These are phyloP conservation scores for Apoderus coryli DNA, from an alignment of 2,888 invertebrate species.

Conservation along the genomic window DNA sequence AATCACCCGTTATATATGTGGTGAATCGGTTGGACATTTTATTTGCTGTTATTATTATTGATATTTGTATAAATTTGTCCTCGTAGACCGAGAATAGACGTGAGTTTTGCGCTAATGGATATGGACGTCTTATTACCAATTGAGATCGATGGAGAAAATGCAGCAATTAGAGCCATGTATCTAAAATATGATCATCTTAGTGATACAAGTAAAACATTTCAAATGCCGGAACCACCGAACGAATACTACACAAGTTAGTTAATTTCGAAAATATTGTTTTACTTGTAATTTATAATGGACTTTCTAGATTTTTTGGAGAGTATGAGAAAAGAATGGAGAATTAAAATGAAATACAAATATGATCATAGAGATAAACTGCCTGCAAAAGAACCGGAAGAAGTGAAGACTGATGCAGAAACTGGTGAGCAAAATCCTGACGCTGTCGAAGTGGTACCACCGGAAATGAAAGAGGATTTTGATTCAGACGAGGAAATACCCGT, in stretches of 20 bases:
- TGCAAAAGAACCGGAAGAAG: not conserved
- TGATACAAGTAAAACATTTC: slow-evolving; percentile 29
- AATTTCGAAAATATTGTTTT: not conserved
- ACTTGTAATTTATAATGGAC: not conserved
- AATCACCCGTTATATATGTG: too few relatives aligned
- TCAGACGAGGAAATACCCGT: slow-evolving; percentile 23
- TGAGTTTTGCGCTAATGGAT: slow-evolving; percentile 33
- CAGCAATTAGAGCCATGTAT: slow-evolving; percentile 36
- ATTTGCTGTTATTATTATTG: slow-evolving; percentile 10
- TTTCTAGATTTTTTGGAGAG: slow-evolving; percentile 20
- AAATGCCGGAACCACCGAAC: slow-evolving; percentile 15
- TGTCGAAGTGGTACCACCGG: not conserved
- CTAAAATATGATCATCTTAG: slow-evolving; percentile 40
- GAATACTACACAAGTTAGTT: slow-evolving; percentile 14
- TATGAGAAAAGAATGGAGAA: slow-evolving; percentile 24
- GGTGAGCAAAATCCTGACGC: not conserved
- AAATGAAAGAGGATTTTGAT: slow-evolving; percentile 9
- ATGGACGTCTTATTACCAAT: slow-evolving; percentile 34
- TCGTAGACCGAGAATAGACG: slow-evolving; percentile 32
- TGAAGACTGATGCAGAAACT: not conserved
- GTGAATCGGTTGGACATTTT: too few relatives aligned
- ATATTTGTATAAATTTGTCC: too few relatives aligned
- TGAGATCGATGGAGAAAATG: slow-evolving; percentile 30
- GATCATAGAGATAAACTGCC: slow-evolving; percentile 21
- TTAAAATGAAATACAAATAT: slow-evolving; percentile 27